These are phyloP conservation scores for Spilogale gracilis DNA, from an alignment of 2,113 vertebrate genomes.

Conservation along the genomic window DNA sequence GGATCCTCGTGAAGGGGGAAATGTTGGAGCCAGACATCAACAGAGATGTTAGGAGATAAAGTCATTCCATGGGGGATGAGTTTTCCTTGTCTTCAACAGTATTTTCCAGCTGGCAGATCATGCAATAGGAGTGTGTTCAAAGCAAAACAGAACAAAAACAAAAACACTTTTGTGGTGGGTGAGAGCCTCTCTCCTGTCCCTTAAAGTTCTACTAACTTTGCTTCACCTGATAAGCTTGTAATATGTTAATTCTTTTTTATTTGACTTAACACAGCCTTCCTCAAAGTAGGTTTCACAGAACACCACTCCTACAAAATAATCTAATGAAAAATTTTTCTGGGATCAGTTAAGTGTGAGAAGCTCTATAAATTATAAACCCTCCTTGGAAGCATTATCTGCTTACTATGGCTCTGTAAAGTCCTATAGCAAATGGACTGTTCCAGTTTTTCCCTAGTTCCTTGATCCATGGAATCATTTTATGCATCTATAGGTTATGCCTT, in stretches of 20 bases:
- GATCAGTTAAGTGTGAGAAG: not conserved
- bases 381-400: not conserved
- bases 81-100: not conserved
- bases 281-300: conserved; percentile 20
- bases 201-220: not conserved
- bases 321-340: not conserved
- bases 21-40: conserved; percentile 31
- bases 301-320: not conserved
- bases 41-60: conserved; percentile 33
- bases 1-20: not conserved
- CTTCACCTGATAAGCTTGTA: not conserved
- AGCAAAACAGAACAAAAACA: not conserved
- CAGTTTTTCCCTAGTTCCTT: not conserved
- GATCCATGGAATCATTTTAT: not conserved
- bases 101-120: conserved; percentile 27
- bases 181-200: not conserved
- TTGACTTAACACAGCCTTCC: not conserved
- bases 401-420: not conserved
- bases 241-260: not conserved
- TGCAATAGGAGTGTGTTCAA: not conserved
- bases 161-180: not conserved
- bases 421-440: not conserved
- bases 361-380: not conserved
- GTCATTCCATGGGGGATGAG: not conserved
- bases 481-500: not conserved